phyloP scores from a whole-genome alignment of 1,140 invertebrate genomes.

The Drosophila hydei region DNA sequence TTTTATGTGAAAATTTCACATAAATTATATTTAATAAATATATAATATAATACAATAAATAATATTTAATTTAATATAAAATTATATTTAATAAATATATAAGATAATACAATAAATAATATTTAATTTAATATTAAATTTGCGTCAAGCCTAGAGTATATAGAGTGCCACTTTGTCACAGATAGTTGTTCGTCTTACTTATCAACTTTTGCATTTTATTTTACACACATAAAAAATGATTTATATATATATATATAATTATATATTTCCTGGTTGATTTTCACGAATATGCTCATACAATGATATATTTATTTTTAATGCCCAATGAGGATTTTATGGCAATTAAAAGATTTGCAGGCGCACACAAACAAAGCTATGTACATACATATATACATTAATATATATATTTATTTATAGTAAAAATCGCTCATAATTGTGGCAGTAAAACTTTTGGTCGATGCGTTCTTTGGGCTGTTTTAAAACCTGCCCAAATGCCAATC shows the following conservation, averaged over 20 bases:
- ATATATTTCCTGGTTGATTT: constrained; percentile 4
- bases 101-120: no score
- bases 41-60: no score
- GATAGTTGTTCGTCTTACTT: no score
- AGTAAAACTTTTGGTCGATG: constrained; percentile 50
- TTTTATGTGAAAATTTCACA: no score
- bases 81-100: no score
- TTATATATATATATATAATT: background rate
- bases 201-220: no score
- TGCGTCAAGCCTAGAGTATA: no score
- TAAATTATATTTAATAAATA: no score
- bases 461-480: constrained; percentile 47
- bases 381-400: constrained; percentile 17
- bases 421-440: constrained; percentile 72
- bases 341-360: constrained; percentile 76
- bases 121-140: no score
- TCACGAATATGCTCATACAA: constrained; percentile 28
- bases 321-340: constrained; percentile 78
- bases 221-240: no score
- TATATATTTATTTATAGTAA: constrained; percentile 24
- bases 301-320: constrained; percentile 80
- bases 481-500: constrained; percentile 62
- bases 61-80: no score
- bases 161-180: no score
- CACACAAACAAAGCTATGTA: constrained; percentile 25